Conservation (phyloP, 2,888 invertebrate genomes). For the Hirtodrosophila alboralis region DNA sequence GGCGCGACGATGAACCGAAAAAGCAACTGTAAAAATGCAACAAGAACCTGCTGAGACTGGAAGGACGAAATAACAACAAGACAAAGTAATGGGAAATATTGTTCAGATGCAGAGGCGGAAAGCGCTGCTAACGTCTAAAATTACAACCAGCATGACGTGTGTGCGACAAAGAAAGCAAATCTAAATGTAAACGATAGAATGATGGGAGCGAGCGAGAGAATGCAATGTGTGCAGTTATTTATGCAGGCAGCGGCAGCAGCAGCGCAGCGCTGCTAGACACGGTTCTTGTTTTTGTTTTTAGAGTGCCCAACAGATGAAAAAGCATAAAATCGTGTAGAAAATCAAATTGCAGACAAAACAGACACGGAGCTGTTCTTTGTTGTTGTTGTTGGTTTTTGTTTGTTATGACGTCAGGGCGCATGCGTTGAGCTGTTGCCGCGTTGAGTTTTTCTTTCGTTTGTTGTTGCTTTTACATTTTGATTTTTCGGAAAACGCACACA, state of each 20-base stretch:
- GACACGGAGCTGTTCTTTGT: constrained; percentile 39
- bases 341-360: constrained; percentile 68
- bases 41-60: constrained; percentile 56
- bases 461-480: constrained; percentile 59
- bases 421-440: no score
- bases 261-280: constrained; percentile 5
- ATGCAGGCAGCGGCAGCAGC: constrained; percentile 45
- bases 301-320: constrained; percentile 56
- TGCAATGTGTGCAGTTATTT: constrained; percentile 72
- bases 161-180: constrained; percentile 20
- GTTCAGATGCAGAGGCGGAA: constrained; percentile 43
- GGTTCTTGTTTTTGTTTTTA: constrained; percentile 43
- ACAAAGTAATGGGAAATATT: constrained; percentile 68
- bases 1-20: constrained; percentile 47
- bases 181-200: constrained; percentile 16
- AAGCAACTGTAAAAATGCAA: constrained; percentile 66
- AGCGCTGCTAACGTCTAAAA: constrained; percentile 49
- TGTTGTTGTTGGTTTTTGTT: constrained; percentile 24
- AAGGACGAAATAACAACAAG: constrained; percentile 32
- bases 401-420: constrained; percentile 65
- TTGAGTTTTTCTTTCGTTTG: constrained; percentile 37
- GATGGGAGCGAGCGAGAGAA: constrained; percentile 18
- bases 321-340: constrained; percentile 63
- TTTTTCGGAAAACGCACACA: constrained; percentile 57
- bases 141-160: constrained; percentile 42